These are phyloP conservation scores for Drosophila carrolli DNA, from an alignment of 1,140 invertebrate species.

Conservation along the genomic window DNA sequence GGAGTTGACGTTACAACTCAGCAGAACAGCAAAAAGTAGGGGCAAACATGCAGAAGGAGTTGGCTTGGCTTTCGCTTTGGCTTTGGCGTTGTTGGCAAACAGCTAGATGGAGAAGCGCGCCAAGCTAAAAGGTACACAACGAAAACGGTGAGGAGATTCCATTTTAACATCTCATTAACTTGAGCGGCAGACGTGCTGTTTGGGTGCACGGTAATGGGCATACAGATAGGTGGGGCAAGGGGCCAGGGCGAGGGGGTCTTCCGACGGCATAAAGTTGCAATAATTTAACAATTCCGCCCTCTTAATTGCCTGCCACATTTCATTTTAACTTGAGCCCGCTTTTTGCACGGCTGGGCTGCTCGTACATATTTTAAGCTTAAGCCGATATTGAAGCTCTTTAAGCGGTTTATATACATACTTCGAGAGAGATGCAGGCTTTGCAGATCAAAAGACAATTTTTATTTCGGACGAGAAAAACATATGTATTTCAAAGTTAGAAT, in stretches of 20 bases:
- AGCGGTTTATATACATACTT: background rate
- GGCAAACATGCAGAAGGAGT: constrained; percentile 43
- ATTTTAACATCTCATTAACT: constrained; percentile 84
- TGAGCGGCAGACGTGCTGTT: constrained; percentile 63
- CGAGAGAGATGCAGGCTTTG: too few species aligned
- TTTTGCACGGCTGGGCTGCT: background rate
- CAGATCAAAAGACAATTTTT: too few species aligned
- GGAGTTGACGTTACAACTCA: constrained; percentile 57
- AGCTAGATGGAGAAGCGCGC: constrained; percentile 19
- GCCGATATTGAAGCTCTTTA: constrained; percentile 4
- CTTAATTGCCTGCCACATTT: constrained; percentile 84
- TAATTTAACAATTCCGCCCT: constrained; percentile 83
- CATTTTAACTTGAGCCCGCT: constrained; percentile 63
- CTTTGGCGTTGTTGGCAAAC: constrained; percentile 31
- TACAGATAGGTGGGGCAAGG: background rate
- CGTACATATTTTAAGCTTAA: constrained; percentile 1
- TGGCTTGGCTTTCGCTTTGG: constrained; percentile 31
- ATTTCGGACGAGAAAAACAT: too few species aligned
- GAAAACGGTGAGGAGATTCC: constrained; percentile 57
- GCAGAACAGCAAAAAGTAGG: constrained; percentile 53
- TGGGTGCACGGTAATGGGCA: constrained; percentile 35
- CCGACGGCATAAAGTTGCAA: constrained; percentile 60
- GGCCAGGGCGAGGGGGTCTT: background rate
- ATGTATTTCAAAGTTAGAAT: too few species aligned
- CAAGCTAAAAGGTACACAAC: constrained; percentile 47